Conservation (phyloP, 2,888 invertebrate species). For the Lamellibrachia columna region DNA sequence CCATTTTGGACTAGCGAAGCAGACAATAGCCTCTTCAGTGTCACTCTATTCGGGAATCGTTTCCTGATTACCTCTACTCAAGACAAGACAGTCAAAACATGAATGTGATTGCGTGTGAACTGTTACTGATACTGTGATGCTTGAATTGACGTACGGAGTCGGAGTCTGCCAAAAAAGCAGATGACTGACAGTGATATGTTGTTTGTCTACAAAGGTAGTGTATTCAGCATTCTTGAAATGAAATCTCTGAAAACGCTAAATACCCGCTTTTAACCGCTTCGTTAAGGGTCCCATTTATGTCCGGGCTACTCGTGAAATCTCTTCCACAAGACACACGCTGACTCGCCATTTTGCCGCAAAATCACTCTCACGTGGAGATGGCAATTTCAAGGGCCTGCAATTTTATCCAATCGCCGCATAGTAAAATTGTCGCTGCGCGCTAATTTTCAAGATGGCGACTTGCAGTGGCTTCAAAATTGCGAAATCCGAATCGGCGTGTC, state of each 20-base stretch:
- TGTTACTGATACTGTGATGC: neutral
- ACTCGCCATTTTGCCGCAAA: constrained; percentile 6
- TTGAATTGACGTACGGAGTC: neutral
- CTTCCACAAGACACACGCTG: constrained; percentile 59
- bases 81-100: no score
- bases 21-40: no score
- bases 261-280: constrained; percentile 59
- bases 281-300: constrained; percentile 57
- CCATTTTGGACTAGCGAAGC: no score
- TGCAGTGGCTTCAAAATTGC: neutral
- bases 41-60: no score
- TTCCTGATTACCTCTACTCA: no score
- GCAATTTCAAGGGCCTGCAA: neutral
- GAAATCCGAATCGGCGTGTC: neutral
- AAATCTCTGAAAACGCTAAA: constrained; percentile 20
- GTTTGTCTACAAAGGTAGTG: neutral
- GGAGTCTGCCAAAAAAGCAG: neutral
- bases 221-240: neutral
- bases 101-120: neutral
- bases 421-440: neutral
- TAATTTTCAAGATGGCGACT: neutral
- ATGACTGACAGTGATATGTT: neutral
- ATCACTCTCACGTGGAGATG: neutral
- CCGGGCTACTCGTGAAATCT: constrained; percentile 58
- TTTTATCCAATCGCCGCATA: neutral